phyloP scores from a whole-genome alignment of 1,140 invertebrate species.

The Monomorium pharaonis region DNA sequence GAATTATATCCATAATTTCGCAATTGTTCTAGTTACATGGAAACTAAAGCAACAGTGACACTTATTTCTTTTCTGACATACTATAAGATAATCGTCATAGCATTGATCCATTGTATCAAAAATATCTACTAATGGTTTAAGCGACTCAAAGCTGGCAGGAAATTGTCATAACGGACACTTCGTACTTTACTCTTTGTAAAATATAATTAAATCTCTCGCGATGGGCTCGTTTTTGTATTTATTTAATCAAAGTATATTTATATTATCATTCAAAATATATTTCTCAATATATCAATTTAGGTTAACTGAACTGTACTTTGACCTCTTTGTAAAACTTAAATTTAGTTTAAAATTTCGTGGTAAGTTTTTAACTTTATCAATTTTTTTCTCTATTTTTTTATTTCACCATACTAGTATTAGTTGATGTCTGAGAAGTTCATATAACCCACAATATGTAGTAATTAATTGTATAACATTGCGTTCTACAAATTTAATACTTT shows the following conservation, averaged over 20 bases:
- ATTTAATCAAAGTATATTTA: not conserved
- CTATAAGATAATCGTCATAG: not conserved
- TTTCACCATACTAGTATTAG: not conserved
- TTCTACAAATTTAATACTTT: not conserved
- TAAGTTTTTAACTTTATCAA: not conserved
- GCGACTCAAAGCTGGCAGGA: not conserved
- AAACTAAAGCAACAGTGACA: not conserved
- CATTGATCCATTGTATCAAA: not conserved
- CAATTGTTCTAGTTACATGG: not conserved
- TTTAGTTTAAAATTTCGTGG: not conserved
- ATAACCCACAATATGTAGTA: not conserved
- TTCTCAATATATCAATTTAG: not conserved
- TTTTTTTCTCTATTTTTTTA: not conserved
- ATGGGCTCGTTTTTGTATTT: not conserved
- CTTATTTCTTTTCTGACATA: not conserved
- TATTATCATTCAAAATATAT: not conserved
- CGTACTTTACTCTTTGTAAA: not conserved
- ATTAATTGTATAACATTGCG: not conserved
- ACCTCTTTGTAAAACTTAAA: not conserved
- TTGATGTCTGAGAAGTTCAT: not conserved
- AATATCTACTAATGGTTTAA: not conserved
- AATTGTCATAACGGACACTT: not conserved
- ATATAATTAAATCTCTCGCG: not conserved
- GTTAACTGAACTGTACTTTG: not conserved
- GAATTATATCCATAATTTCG: slow-evolving; percentile 45